Percentiles rank a stretch among this genome's conserved stretches.
Evolutionary conservation across 2,797 vertebrate genomes (phyloP).

Genomic region (Caiman crocodilus): DNA sequence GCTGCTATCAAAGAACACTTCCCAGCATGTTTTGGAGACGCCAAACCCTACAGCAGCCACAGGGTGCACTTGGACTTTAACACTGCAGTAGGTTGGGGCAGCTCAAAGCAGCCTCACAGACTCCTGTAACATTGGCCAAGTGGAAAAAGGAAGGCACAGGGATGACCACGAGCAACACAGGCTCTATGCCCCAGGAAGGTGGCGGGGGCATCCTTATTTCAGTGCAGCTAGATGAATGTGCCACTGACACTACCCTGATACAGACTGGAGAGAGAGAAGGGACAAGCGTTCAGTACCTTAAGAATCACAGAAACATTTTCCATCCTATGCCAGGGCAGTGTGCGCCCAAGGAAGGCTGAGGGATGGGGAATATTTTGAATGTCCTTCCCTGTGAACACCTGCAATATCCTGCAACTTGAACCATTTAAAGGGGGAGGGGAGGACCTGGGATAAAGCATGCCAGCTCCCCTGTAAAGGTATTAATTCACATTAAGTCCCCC

Average conservation of each 20-base stretch:
- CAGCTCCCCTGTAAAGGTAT: neutral
- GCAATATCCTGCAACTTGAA: neutral
- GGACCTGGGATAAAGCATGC: neutral
- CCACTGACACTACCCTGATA: neutral
- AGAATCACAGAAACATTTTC: neutral
- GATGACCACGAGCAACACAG: fast-evolving
- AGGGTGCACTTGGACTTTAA: fast-evolving
- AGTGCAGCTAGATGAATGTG: too few relatives aligned
- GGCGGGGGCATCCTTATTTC: too few relatives aligned
- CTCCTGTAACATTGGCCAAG: fast-evolving
- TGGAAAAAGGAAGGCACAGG: fast-evolving
- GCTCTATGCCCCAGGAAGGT: neutral
- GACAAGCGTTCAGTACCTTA: neutral
- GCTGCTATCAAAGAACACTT: slow-evolving; percentile 30
- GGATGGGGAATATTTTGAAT: neutral
- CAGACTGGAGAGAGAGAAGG: neutral
- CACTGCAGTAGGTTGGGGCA: neutral
- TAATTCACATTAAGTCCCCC: neutral
- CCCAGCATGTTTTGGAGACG: neutral
- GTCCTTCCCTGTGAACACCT: neutral
- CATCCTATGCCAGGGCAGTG: neutral
- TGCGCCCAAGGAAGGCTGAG: neutral
- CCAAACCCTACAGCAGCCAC: neutral
- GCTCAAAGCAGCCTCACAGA: too few relatives aligned
- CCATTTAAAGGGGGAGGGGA: neutral